Evolutionary conservation across 64 coral and sea anemone species (phyloP).

Genomic region (Dendronephthya gigantea): DNA sequence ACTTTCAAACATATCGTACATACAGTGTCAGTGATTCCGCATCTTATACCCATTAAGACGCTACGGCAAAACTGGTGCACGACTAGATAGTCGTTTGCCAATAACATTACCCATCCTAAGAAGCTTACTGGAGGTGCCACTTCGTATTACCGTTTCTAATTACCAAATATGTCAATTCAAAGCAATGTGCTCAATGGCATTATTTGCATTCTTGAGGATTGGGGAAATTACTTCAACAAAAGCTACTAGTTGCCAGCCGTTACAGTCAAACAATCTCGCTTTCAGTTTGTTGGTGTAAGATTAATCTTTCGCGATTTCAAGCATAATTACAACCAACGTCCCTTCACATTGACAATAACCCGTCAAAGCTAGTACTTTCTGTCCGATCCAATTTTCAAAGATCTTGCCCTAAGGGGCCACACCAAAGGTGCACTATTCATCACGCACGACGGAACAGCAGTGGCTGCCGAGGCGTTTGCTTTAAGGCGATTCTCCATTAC

Average conservation of each 20-base stretch:
- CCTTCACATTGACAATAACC: background rate
- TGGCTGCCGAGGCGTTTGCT: background rate
- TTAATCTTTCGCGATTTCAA: background rate
- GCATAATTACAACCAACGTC: slow-evolving; percentile 11
- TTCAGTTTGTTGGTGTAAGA: background rate
- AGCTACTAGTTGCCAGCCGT: background rate
- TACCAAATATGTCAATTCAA: background rate
- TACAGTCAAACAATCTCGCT: background rate
- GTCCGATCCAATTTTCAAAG: background rate
- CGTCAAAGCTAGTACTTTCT: background rate
- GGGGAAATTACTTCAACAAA: background rate
- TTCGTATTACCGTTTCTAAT: background rate
- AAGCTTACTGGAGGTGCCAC: background rate
- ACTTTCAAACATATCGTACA: too few species aligned
- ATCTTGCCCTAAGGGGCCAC: background rate
- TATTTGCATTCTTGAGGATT: background rate
- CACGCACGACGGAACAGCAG: background rate
- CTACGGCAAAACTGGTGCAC: background rate
- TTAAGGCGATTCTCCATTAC: too few species aligned
- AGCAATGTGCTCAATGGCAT: background rate
- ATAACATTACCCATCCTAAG: background rate
- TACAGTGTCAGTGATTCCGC: too few species aligned
- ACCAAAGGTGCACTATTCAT: background rate
- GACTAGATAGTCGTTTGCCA: background rate
- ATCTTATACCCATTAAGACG: too few species aligned